phyloP scores from a whole-genome alignment of 2,797 vertebrate genomes.

The Trichosurus vulpecula region DNA sequence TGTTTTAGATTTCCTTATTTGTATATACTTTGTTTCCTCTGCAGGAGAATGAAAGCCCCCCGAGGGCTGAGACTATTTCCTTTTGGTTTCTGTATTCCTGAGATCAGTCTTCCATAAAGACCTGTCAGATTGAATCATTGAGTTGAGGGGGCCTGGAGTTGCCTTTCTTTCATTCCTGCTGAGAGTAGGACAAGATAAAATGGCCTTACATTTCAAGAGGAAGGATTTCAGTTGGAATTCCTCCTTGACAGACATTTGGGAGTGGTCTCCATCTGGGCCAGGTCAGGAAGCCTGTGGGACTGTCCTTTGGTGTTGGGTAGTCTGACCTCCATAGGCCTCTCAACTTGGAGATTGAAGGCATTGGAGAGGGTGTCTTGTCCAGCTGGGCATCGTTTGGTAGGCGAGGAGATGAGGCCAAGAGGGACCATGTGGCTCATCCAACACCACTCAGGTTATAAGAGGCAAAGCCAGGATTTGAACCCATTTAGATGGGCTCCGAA shows the following conservation, averaged over 20 bases:
- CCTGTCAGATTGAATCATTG: background rate
- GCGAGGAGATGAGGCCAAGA: background rate
- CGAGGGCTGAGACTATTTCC: background rate
- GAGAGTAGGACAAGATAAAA: background rate
- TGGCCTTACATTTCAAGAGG: background rate
- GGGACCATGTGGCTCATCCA: background rate
- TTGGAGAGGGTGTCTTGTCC: background rate
- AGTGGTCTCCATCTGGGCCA: background rate
- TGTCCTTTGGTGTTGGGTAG: background rate
- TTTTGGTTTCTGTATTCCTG: background rate
- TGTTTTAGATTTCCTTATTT: background rate
- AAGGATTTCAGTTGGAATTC: background rate
- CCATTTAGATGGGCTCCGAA: background rate
- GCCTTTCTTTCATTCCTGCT: background rate
- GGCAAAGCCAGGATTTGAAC: background rate
- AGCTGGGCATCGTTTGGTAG: background rate
- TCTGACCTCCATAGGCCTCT: background rate
- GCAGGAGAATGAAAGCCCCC: background rate
- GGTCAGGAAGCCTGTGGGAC: background rate
- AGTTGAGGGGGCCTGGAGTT: background rate
- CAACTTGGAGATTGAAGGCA: background rate
- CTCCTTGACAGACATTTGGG: background rate
- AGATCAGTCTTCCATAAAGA: background rate
- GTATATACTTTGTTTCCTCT: background rate
- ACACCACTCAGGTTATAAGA: background rate